Evolutionary conservation across 2,888 invertebrate species (phyloP), one percentile per base, ranked within the genome.

Genomic region (Leucoma salicis): DNA sequence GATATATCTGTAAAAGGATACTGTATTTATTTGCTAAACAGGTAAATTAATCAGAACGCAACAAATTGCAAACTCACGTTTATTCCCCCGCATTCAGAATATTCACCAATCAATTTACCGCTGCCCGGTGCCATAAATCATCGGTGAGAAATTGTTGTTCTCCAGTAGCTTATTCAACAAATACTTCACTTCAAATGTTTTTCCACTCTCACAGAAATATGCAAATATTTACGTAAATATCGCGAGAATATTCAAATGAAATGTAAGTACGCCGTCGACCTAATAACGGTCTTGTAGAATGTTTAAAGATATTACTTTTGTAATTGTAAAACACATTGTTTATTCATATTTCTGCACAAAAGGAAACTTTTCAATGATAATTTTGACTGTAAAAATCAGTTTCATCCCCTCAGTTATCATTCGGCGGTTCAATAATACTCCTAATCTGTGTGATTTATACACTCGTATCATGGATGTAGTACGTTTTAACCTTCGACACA

Each of bases 21-120:
- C n/a, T 21, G 21, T 8, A 21, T 3, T 3, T 8, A 21, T 21
- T 21, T 21, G 21, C 8, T 11, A 27, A 10, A 2, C 27, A n/a
- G 4, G 4, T 2, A 11, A 27, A 27, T 29, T 29, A 29, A 29
- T 29, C 6, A 13, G 12, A 2, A 29, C 29, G 13, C 6, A 12
- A 31, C 36, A 37, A 31, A 37, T 37, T 27, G 27, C 14, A 5
- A 29, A 13, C 12, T 13, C 7, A 29, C 13, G 10, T 27, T 36
- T 49, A 46, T 52, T 39, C 37, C 33, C 40, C 35, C 36, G 39
- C 41, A 49, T 57, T 46, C 41, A 13, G 8, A 49, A 64, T 55
- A 67, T 63, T 69, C 56, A 51, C 58, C 72, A 69, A 72, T 75
- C 72, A 77, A 74, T 78, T 71, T 50, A 61, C 29, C 29, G 12